Base-by-base conservation (phyloP, 2,888 invertebrate species). In the Lingula anatina region DNA sequence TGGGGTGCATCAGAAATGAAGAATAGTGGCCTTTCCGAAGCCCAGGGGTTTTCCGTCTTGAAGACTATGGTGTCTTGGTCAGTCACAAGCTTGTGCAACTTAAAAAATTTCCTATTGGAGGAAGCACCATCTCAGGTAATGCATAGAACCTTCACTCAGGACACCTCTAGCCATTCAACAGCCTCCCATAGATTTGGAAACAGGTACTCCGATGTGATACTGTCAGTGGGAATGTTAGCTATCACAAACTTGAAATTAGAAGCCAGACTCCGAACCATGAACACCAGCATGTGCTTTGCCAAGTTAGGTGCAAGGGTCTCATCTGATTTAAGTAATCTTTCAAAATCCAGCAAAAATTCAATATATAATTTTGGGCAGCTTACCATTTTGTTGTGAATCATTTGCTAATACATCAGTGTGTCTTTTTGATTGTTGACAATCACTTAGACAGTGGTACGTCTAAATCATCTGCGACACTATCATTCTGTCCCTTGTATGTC, bases 1-100 rank as follows among this genome's bases (percentile, higher is more conserved):
- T 55, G 48, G 12, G 55, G 55, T 15, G 47, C 48, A 45, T 55
- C 53, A 18, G 50, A 53, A 12, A 55, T 44, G 20, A 53, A 50
- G 36, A 43, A 48, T 9, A 54, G 15, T 31, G 9, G 9, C 9
- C 31, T 9, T 12, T 31, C 31, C 15, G 9, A 9, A 31, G 31
- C 31, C 31, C 31, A 31, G 31, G 31, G 31, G 31, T 31, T 31
- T 12, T 31, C 9, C 9, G 31, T 31, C 15, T 31, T 31, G 31
- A 12, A 31, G 9, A 31, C 31, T 31, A 31, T 31, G 9, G 31
- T 12, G n/a, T n/a, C n/a, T n/a, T n/a, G n/a, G 31, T 31, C 15
- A 15, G 31, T 15, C 9, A 9, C 31, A 12, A 12, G 31, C 15
- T 31, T 31, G 31, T 31, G 31, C 9, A 31, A 12, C 15, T 31